Base-by-base conservation (phyloP, 2,888 invertebrate genomes). In the Pollenia amentaria region DNA sequence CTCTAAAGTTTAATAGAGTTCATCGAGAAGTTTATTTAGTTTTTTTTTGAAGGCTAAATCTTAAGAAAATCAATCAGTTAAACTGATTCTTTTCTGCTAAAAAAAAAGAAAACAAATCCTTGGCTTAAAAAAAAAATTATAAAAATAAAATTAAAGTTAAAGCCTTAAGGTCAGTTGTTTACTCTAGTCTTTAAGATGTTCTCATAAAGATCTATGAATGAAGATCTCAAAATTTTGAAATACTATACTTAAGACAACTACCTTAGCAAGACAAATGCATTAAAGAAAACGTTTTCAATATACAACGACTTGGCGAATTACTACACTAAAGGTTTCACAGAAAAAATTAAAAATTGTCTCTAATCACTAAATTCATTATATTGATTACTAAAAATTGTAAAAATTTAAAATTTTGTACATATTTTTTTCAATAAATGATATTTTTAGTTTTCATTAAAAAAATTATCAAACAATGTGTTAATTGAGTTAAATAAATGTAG, bases 181-280 rank as follows among this genome's bases (percentile, higher is more conserved):
- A 72, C 75, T 57, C 89, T 89, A 90, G 90, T 89, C 84, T 80
- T 18, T 57, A 90, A 92, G 92, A 92, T 92, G 92, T 92, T 92
- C 92, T 92, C 92, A 92, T 91, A 91, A 90, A 91, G 92, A 92
- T 92, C 92, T 89, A 89, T 89, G 90, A 92, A 91, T 92, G 91
- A 92, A 92, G 92, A 92, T 92, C 92, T 91, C 91, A 91, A 91
- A 87, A 87, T 73, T 86, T 77, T 87, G 80, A 84, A 87, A 87
- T 84, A 81, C 84, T 79, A 83, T 76, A 79, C 82, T 69, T 73
- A 14, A 80, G 51, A 21, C 48, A 69, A 78, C 82, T 75, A 48
- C 73, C 72, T 62, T 38, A 48, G 40, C 29, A 53, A 55, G 14
- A 42, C 69, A 67, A 18, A 38, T 6, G 11, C 29, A 29, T 21